Percentiles rank a stretch among this genome's conserved stretches.
phyloP scores from a whole-genome alignment of 2,888 invertebrate species.

The Watsonalla cultraria region DNA sequence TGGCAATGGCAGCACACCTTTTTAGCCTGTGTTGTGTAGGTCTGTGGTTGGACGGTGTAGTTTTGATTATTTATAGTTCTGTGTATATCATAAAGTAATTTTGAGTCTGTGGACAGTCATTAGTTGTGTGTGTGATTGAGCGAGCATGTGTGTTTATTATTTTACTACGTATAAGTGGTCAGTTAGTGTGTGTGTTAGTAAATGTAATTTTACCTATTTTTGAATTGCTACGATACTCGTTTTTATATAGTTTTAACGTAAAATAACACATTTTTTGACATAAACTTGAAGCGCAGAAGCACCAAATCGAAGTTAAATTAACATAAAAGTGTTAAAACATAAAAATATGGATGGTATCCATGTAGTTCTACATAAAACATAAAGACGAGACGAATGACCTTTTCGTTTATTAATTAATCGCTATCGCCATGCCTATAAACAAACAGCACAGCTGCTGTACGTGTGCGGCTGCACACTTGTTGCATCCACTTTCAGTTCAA shows the following conservation, averaged over 20 bases:
- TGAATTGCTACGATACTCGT: too few species aligned
- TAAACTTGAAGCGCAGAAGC: not conserved
- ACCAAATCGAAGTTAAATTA: not conserved
- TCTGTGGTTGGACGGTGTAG: too few species aligned
- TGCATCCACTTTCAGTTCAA: slow-evolving; percentile 66
- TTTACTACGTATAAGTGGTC: too few species aligned
- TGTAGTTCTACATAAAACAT: slow-evolving; percentile 22
- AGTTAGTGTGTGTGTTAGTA: too few species aligned
- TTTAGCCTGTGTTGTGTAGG: too few species aligned
- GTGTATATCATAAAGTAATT: too few species aligned
- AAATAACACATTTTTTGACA: not conserved
- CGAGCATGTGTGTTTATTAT: too few species aligned
- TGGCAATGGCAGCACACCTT: too few species aligned
- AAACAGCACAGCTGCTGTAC: slow-evolving; percentile 55
- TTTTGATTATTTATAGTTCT: too few species aligned
- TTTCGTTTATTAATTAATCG: slow-evolving; percentile 13
- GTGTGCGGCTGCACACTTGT: slow-evolving; percentile 48
- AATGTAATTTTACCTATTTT: too few species aligned
- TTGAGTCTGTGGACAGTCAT: too few species aligned
- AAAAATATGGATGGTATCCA: not conserved
- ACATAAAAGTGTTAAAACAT: not conserved
- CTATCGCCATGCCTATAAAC: slow-evolving; percentile 28
- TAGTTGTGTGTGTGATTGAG: too few species aligned
- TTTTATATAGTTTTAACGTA: not conserved
- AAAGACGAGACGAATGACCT: slow-evolving; percentile 30